These are phyloP conservation scores for Danio kyathit DNA, from an alignment of 2,797 vertebrate species.

Conservation along the genomic window DNA sequence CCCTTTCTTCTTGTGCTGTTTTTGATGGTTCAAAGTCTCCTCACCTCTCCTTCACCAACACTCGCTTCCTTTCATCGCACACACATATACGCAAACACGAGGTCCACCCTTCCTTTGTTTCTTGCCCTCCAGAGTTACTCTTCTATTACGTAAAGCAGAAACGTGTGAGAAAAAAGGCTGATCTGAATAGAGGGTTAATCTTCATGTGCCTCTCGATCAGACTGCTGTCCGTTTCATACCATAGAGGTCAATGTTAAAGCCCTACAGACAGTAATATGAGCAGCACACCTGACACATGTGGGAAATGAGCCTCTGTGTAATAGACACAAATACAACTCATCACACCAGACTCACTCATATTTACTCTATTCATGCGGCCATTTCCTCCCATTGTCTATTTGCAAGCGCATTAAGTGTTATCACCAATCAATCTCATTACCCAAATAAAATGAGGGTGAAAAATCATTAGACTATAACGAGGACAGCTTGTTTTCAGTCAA, in stretches of 20 bases:
- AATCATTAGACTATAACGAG: constrained; percentile 59
- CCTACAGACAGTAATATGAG: constrained; percentile 58
- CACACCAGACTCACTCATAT: constrained; percentile 24
- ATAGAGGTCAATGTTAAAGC: constrained; percentile 39
- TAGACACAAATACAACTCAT: constrained; percentile 16
- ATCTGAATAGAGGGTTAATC: constrained; percentile 49
- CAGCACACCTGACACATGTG: constrained; percentile 47
- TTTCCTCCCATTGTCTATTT: constrained; percentile 43
- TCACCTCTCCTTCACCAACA: constrained; percentile 46
- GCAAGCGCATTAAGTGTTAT: constrained; percentile 53
- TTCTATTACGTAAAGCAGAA: constrained; percentile 44
- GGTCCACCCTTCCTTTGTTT: constrained; percentile 39
- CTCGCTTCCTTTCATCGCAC: constrained; percentile 21
- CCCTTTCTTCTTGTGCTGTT: constrained; percentile 47
- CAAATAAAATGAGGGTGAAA: constrained; percentile 58
- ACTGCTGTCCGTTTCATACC: constrained; percentile 32
- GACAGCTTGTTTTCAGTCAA: constrained; percentile 43
- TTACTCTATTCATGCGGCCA: constrained; percentile 38
- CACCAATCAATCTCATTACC: constrained; percentile 56
- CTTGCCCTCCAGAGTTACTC: constrained; percentile 37
- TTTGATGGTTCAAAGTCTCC: constrained; percentile 36
- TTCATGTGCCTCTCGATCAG: constrained; percentile 12
- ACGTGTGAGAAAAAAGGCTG: constrained; percentile 34
- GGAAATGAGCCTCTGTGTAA: constrained; percentile 19
- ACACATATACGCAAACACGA: neutral